A percentile compares a stretch with the other conserved stretches of the same genome.
phyloP scores from a whole-genome alignment of 2,888 invertebrate genomes.

The Gnatocerus cornutus region DNA sequence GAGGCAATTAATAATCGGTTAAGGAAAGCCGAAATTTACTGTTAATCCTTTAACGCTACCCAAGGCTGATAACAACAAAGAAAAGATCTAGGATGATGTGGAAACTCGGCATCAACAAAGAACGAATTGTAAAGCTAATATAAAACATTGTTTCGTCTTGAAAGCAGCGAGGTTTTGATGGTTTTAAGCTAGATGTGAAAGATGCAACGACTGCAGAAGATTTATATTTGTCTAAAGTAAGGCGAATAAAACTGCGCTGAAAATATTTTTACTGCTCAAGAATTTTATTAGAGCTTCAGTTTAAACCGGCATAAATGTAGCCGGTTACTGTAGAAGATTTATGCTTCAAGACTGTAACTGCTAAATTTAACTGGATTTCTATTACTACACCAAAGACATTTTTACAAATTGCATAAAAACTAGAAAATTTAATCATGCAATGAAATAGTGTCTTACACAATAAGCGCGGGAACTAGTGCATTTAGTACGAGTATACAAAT shows the following conservation, averaged over 20 bases:
- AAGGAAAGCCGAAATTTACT: conserved; percentile 39
- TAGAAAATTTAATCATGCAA: no score
- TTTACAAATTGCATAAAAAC: no score
- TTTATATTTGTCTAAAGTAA: not conserved
- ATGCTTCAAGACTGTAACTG: no score
- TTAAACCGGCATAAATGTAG: not conserved
- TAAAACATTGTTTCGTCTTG: not conserved
- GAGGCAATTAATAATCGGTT: conserved; percentile 40
- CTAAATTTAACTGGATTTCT: no score
- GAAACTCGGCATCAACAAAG: not conserved
- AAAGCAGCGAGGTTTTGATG: conserved; percentile 1
- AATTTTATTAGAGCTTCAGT: not conserved
- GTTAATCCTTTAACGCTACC: conserved; percentile 36
- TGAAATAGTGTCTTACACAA: no score
- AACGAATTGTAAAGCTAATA: not conserved
- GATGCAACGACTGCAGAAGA: conserved; percentile 4
- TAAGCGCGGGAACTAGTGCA: no score
- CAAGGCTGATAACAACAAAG: conserved; percentile 28
- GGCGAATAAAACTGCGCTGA: not conserved
- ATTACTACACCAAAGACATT: no score
- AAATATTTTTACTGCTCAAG: not conserved
- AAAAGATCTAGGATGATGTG: conserved; percentile 23
- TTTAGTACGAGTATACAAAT: no score
- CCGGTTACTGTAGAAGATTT: no score
- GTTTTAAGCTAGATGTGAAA: not conserved